Conservation (phyloP, 2,888 invertebrate genomes). For the Acleris emargana region DNA sequence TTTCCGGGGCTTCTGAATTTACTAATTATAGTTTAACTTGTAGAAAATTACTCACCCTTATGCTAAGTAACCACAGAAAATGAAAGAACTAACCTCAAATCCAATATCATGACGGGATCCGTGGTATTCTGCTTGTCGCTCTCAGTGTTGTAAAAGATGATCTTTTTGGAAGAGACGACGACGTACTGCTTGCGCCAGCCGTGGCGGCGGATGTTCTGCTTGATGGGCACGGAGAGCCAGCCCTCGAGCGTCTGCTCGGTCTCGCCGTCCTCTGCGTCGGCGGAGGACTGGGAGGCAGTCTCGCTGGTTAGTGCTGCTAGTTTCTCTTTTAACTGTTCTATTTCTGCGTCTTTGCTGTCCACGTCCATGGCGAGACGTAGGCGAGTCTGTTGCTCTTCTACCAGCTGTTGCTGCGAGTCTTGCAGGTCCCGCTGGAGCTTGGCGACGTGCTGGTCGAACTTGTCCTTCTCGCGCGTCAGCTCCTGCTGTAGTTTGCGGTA, state of each 20-base stretch:
- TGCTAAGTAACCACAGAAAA: not conserved
- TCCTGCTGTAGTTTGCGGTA: slow-evolving; percentile 97
- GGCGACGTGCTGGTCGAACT: slow-evolving; percentile 93
- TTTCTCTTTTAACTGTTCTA: slow-evolving; percentile 95
- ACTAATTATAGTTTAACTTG: no score
- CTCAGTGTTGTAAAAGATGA: slow-evolving; percentile 98
- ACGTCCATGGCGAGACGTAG: slow-evolving; percentile 96
- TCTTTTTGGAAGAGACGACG: slow-evolving; percentile 97
- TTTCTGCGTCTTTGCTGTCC: slow-evolving; percentile 98
- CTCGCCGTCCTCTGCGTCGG: slow-evolving; percentile 92
- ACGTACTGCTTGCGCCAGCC: slow-evolving; percentile 99
- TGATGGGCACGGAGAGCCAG: slow-evolving; percentile 97
- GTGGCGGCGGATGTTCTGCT: slow-evolving; percentile 96
- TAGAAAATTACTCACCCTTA: no score
- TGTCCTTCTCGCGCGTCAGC: slow-evolving; percentile 96
- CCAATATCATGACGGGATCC: slow-evolving; percentile 96
- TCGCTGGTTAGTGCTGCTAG: slow-evolving; percentile 91
- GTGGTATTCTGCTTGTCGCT: slow-evolving; percentile 96
- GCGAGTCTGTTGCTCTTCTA: slow-evolving; percentile 87
- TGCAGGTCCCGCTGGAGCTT: slow-evolving; percentile 94
- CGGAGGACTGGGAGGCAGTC: slow-evolving; percentile 95
- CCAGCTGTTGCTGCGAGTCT: slow-evolving; percentile 91
- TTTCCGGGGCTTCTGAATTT: no score
- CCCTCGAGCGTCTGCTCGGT: slow-evolving; percentile 94
- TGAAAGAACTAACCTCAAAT: slow-evolving; percentile 88